A percentile compares a stretch with the other conserved stretches of the same genome.
phyloP scores from a whole-genome alignment of 1,140 invertebrate genomes.

The Drosophila rufa region DNA sequence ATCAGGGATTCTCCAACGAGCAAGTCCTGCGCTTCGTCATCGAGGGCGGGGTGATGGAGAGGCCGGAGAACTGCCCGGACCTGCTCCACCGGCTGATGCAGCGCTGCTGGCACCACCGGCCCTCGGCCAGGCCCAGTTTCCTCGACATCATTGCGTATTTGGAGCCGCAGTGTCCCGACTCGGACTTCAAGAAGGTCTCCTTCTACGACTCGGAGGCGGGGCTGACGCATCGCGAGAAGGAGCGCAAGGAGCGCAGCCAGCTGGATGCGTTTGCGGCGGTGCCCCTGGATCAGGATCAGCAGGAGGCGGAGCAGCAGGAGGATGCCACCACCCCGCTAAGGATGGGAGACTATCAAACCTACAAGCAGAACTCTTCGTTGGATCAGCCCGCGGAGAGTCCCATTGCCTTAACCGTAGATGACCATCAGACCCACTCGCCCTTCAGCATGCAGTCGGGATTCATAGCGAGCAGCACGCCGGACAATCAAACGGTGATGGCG shows the following conservation, averaged over 20 bases:
- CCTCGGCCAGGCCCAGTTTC: conserved; percentile 92
- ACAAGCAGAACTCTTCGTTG: conserved; percentile 70
- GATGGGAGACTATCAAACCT: conserved; percentile 69
- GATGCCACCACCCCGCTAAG: conserved; percentile 81
- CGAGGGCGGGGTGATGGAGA: conserved; percentile 95
- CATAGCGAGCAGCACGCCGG: conserved; percentile 79
- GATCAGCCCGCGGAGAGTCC: conserved; percentile 77
- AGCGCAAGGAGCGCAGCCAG: conserved; percentile 63
- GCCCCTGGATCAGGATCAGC: conserved; percentile 60
- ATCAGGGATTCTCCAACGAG: conserved; percentile 92
- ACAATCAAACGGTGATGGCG: conserved; percentile 56
- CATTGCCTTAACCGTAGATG: conserved; percentile 68
- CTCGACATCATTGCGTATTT: conserved; percentile 89
- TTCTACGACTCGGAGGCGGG: conserved; percentile 92
- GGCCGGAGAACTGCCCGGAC: conserved; percentile 97
- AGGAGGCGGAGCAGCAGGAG: conserved; percentile 67
- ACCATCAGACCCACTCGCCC: conserved; percentile 78
- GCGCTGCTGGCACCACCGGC: conserved; percentile 94
- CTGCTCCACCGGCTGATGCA: conserved; percentile 95
- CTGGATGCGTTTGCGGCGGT: conserved; percentile 52
- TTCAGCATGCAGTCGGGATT: conserved; percentile 75
- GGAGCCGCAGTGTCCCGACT: conserved; percentile 85
- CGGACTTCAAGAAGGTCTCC: conserved; percentile 89
- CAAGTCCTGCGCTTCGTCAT: conserved; percentile 94
- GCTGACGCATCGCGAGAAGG: conserved; percentile 79